Evolutionary conservation across 2,113 vertebrate genomes (phyloP).

Genomic region (Tringa solitaria): DNA sequence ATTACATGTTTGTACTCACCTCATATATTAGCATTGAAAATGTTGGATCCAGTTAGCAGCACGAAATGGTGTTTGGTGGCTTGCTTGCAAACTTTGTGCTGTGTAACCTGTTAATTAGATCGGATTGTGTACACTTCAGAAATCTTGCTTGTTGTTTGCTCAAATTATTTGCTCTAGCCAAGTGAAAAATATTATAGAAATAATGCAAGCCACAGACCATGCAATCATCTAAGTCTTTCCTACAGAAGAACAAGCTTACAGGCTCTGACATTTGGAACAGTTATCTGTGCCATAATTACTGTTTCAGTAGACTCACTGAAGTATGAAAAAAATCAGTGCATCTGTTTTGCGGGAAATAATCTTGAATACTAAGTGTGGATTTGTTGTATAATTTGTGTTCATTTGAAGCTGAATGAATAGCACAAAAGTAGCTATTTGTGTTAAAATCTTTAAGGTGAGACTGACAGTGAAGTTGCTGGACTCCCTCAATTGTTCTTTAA

Average conservation of each 20-base stretch:
- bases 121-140: background rate
- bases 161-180: background rate
- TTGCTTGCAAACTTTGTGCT: background rate
- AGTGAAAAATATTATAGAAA: background rate
- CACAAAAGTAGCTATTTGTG: background rate
- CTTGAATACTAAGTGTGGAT: background rate
- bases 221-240: background rate
- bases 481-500: background rate
- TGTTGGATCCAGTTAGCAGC: background rate
- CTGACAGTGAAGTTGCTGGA: background rate
- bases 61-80: background rate
- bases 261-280: background rate
- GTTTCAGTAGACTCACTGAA: background rate
- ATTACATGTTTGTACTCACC: background rate
- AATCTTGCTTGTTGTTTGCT: background rate
- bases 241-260: background rate
- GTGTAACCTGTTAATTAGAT: background rate
- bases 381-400: background rate
- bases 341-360: constrained; percentile 3
- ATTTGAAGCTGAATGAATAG: background rate
- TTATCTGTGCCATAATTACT: background rate
- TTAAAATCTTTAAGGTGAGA: background rate
- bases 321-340: background rate
- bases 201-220: background rate
- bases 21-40: background rate